A percentile compares a stretch with the other conserved stretches of the same genome.
These are phyloP conservation scores for Siniperca chuatsi DNA, from an alignment of 2,113 vertebrate species.

Conservation along the genomic window DNA sequence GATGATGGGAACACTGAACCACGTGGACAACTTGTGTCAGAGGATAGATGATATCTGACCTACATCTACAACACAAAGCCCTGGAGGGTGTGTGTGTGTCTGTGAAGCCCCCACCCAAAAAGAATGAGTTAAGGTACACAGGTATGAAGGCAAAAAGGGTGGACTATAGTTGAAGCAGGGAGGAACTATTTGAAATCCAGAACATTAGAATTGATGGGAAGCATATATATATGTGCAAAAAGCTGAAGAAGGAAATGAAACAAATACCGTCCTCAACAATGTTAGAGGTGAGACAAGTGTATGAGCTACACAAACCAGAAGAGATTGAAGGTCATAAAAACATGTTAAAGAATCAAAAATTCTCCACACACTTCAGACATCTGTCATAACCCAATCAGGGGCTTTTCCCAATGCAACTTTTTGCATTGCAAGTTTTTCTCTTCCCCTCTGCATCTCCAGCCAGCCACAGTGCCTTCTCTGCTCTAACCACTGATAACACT, in stretches of 20 bases:
- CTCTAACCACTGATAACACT: constrained; percentile 44
- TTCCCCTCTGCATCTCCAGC: constrained; percentile 54
- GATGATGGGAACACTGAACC: constrained; percentile 15
- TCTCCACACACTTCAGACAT: not conserved
- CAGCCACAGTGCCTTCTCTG: constrained; percentile 81
- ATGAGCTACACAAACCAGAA: not conserved
- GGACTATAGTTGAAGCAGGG: not conserved
- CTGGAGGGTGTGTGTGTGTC: not conserved
- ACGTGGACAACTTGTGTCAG: not conserved
- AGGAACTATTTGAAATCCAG: constrained; percentile 22
- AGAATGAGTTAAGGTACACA: not conserved
- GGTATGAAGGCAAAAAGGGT: not conserved
- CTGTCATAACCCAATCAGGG: too few relatives aligned
- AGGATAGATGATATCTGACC: constrained; percentile 65
- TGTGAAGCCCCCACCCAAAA: constrained; percentile 2
- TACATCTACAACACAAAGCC: constrained; percentile 63
- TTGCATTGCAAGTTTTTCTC: not conserved
- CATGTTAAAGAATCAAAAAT: too few relatives aligned
- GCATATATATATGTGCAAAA: not conserved
- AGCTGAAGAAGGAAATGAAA: constrained; percentile 60
- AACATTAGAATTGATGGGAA: not conserved
- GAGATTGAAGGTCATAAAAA: not conserved
- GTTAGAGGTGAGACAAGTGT: constrained; percentile 70
- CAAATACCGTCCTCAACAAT: constrained; percentile 60
- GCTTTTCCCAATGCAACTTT: not conserved